These are phyloP conservation scores for Pemphredon lugubris DNA, from an alignment of 2,888 invertebrate genomes.

Conservation along the genomic window DNA sequence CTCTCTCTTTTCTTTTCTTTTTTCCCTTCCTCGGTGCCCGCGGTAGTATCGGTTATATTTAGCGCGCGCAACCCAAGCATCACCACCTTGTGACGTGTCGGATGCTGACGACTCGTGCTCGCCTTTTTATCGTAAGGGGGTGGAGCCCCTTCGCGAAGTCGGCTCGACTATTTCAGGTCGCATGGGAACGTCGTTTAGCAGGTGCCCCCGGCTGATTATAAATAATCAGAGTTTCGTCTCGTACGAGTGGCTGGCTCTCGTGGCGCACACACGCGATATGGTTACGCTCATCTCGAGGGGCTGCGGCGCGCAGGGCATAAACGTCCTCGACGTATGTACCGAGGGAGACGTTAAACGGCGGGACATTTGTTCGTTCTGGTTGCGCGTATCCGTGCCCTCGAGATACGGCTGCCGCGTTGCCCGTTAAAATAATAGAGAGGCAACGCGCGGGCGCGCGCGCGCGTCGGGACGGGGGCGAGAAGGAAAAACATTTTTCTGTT, in stretches of 20 bases:
- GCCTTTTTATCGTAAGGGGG: slow-evolving; percentile 62
- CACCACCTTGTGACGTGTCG: slow-evolving; percentile 68
- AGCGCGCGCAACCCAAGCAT: slow-evolving; percentile 51
- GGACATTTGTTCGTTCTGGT: slow-evolving; percentile 25
- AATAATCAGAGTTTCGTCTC: slow-evolving; percentile 71
- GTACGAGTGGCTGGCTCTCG: slow-evolving; percentile 39
- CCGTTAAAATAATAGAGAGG: slow-evolving; percentile 25
- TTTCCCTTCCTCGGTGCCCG: slow-evolving; percentile 47
- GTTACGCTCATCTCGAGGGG: slow-evolving; percentile 47
- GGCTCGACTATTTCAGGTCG: slow-evolving; percentile 72
- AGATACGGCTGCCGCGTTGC: not conserved
- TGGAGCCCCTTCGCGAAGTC: slow-evolving; percentile 48
- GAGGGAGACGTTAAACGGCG: slow-evolving; percentile 28
- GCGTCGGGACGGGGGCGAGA: not conserved
- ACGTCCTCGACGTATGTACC: slow-evolving; percentile 24
- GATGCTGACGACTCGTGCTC: slow-evolving; percentile 55
- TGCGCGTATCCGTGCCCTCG: not conserved
- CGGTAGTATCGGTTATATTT: slow-evolving; percentile 68
- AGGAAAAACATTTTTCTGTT: not conserved
- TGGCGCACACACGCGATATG: slow-evolving; percentile 29
- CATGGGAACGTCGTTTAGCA: slow-evolving; percentile 77
- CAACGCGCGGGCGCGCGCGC: not conserved
- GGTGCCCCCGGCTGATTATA: slow-evolving; percentile 75
- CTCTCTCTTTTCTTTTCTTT: slow-evolving; percentile 16
- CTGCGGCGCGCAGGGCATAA: slow-evolving; percentile 24